Conservation (phyloP, 2,888 invertebrate genomes). For the Apotomis capreana region DNA sequence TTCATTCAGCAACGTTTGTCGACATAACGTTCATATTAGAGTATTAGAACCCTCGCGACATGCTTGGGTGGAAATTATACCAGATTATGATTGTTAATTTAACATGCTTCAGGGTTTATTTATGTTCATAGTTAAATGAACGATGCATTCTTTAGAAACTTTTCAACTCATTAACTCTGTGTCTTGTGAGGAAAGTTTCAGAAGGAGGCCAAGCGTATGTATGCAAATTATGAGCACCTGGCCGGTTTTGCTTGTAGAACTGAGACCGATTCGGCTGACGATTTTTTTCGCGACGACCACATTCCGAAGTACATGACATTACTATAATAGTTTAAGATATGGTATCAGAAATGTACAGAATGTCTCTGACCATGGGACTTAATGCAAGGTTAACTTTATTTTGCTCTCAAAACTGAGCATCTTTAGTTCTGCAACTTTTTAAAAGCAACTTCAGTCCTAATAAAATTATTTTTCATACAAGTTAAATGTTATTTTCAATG, state of each 20-base stretch:
- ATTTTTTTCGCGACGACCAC: too few relatives aligned
- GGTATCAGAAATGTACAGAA: too few relatives aligned
- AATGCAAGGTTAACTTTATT: too few relatives aligned
- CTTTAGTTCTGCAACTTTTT: too few relatives aligned
- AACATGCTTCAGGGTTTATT: conserved; percentile 26
- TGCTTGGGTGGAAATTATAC: conserved; percentile 18
- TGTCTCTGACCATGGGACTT: too few relatives aligned
- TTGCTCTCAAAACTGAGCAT: too few relatives aligned
- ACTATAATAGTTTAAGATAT: too few relatives aligned
- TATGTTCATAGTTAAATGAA: conserved; percentile 35
- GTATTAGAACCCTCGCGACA: background rate
- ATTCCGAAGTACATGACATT: too few relatives aligned
- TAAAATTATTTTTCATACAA: too few relatives aligned
- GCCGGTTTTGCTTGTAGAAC: background rate
- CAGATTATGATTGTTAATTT: conserved; percentile 28
- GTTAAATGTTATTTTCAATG: too few relatives aligned
- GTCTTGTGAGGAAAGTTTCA: conserved; percentile 29
- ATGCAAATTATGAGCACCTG: conserved; percentile 12
- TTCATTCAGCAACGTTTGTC: conserved; percentile 16
- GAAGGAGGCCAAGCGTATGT: conserved; percentile 20
- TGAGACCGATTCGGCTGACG: too few relatives aligned
- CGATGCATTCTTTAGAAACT: conserved; percentile 33
- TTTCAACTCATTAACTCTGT: conserved; percentile 39
- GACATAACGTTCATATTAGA: background rate
- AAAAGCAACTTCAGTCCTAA: too few relatives aligned